These are phyloP conservation scores for Machaerirhynchus nigripectus DNA, from an alignment of 2,113 vertebrate genomes.

Conservation along the genomic window DNA sequence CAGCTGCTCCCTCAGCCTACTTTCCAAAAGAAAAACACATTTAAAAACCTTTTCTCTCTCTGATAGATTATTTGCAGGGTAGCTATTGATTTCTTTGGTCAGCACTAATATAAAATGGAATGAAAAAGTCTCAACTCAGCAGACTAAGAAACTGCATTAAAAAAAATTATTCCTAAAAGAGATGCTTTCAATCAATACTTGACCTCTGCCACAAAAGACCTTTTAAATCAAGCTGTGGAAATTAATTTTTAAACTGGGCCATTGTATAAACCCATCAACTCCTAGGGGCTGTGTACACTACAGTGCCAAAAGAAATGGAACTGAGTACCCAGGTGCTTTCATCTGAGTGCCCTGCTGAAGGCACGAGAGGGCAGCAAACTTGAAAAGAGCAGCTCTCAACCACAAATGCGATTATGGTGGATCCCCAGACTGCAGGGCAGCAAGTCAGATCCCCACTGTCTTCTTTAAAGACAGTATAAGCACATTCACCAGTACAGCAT, in stretches of 20 bases:
- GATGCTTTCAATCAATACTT: not conserved
- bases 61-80: constrained; percentile 17
- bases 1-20: not conserved
- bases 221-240: constrained; percentile 1
- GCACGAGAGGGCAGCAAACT: constrained; percentile 9
- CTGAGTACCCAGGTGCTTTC: not conserved
- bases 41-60: not conserved
- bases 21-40: not conserved
- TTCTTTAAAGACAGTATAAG: not conserved
- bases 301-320: not conserved
- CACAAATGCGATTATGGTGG: not conserved
- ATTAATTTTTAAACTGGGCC: not conserved
- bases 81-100: constrained; percentile 41
- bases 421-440: not conserved
- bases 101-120: constrained; percentile 7
- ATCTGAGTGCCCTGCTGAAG: not conserved
- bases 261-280: not conserved
- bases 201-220: not conserved
- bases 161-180: constrained; percentile 15
- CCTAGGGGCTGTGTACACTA: not conserved
- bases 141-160: not conserved
- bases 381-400: not conserved
- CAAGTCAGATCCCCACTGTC: not conserved
- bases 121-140: constrained; percentile 25
- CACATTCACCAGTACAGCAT: not conserved